These are phyloP conservation scores for Amblyopsis rosae DNA, from an alignment of 2,113 vertebrate genomes.

Conservation along the genomic window DNA sequence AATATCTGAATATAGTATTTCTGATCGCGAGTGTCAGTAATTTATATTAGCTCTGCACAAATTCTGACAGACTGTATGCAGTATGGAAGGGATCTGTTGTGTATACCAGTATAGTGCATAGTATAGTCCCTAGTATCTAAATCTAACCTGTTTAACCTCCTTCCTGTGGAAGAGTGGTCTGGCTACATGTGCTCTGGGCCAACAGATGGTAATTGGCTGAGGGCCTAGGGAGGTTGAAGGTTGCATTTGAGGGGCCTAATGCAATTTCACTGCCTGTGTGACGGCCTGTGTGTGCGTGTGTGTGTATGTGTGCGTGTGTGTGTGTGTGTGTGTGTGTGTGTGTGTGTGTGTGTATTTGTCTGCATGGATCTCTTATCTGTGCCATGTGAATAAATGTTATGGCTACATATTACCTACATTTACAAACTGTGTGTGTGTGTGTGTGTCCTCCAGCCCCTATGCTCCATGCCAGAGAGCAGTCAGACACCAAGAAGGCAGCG, in stretches of 20 bases:
- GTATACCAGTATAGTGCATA: too few species aligned
- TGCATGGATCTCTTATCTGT: not conserved
- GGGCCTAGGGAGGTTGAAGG: constrained; percentile 55
- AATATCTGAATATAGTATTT: too few species aligned
- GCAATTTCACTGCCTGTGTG: constrained; percentile 30
- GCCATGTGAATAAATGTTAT: not conserved
- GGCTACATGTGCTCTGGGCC: constrained; percentile 52
- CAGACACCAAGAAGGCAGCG: constrained; percentile 78
- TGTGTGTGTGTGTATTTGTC: constrained; percentile 22
- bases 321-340: constrained; percentile 31
- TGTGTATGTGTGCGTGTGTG: constrained; percentile 23
- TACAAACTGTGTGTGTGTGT: constrained; percentile 10
- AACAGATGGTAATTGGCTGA: constrained; percentile 70
- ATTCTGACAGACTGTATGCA: too few species aligned
- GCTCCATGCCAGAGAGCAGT: constrained; percentile 90
- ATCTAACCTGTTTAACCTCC: too few species aligned
- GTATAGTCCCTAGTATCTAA: too few species aligned
- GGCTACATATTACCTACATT: not conserved
- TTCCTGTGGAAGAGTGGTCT: constrained; percentile 5
- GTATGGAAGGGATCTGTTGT: too few species aligned
- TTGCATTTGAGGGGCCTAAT: constrained; percentile 37
- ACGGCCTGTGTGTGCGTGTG: constrained; percentile 8
- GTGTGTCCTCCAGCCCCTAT: constrained; percentile 78
- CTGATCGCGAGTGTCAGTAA: too few species aligned
- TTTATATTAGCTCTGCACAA: too few species aligned